phyloP scores from a whole-genome alignment of 2,113 vertebrate genomes.

The Megaceryle maxima region DNA sequence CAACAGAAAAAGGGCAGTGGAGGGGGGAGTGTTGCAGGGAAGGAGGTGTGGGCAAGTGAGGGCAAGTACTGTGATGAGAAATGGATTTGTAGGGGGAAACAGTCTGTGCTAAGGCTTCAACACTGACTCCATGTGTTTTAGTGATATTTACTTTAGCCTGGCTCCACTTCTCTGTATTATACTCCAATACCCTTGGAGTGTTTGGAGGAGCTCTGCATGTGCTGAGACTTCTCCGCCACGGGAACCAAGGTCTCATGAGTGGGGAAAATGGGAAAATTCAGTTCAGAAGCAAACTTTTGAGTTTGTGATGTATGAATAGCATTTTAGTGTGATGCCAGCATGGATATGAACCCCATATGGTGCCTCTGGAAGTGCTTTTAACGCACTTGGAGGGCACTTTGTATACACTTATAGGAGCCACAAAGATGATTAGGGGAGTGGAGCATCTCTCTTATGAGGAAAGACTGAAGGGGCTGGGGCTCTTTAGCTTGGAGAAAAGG shows the following conservation, averaged over 20 bases:
- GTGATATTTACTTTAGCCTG: neutral
- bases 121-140: rapidly evolving
- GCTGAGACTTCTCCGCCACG: neutral
- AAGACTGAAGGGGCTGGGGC: no score
- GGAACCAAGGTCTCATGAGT: neutral
- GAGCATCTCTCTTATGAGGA: no score
- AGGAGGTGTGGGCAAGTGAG: neutral
- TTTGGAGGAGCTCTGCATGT: neutral
- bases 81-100: neutral
- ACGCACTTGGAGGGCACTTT: neutral
- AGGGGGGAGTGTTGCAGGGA: neutral
- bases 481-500: no score
- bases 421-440: no score
- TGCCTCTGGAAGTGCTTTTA: neutral
- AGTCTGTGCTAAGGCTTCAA: neutral
- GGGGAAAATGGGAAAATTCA: neutral
- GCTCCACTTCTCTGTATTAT: neutral
- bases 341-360: no score
- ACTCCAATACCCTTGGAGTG: neutral
- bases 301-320: neutral
- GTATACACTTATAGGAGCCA: no score
- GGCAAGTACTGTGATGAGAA: neutral
- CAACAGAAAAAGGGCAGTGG: neutral
- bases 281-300: neutral
- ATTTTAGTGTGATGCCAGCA: neutral